Percentiles rank a stretch among this genome's conserved stretches.
Conservation (phyloP, 2,888 invertebrate genomes). For the Crioceris asparagi region DNA sequence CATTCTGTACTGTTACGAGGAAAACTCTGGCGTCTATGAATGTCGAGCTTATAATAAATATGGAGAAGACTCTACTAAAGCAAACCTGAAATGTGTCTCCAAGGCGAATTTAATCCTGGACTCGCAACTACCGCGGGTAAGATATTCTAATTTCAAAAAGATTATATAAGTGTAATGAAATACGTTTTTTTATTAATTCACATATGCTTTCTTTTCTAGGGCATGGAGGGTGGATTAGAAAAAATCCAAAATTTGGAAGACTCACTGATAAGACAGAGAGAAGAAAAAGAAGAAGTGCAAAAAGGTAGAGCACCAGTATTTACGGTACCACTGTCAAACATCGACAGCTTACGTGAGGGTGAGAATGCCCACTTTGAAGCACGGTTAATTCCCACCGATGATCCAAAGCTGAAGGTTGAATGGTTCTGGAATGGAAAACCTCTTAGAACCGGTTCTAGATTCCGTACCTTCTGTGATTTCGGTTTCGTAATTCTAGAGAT, state of each 20-base stretch:
- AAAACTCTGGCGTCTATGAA: slow-evolving; percentile 89
- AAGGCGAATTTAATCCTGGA: slow-evolving; percentile 84
- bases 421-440: slow-evolving; percentile 94
- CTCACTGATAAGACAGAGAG: slow-evolving; percentile 66
- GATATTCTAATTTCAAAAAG: slow-evolving; percentile 21
- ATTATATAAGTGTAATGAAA: slow-evolving; percentile 1
- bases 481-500: slow-evolving; percentile 97
- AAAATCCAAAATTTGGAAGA: slow-evolving; percentile 89
- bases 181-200: not conserved
- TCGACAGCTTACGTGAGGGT: slow-evolving; percentile 79
- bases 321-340: slow-evolving; percentile 77
- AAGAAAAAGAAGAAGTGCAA: slow-evolving; percentile 61
- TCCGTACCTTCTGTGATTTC: slow-evolving; percentile 95
- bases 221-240: slow-evolving; percentile 91
- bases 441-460: slow-evolving; percentile 77
- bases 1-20: slow-evolving; percentile 91
- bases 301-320: slow-evolving; percentile 82
- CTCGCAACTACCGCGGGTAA: slow-evolving; percentile 82
- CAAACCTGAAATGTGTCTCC: slow-evolving; percentile 74
- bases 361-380: slow-evolving; percentile 89
- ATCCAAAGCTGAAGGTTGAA: slow-evolving; percentile 82
- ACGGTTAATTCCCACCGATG: slow-evolving; percentile 78
- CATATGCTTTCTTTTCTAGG: slow-evolving; percentile 38
- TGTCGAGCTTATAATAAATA: slow-evolving; percentile 87
- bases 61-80: slow-evolving; percentile 78